Percentiles rank a stretch among this genome's conserved stretches.
Evolutionary conservation across 2,888 invertebrate genomes (phyloP).

Genomic region (Ellobium chinense): DNA sequence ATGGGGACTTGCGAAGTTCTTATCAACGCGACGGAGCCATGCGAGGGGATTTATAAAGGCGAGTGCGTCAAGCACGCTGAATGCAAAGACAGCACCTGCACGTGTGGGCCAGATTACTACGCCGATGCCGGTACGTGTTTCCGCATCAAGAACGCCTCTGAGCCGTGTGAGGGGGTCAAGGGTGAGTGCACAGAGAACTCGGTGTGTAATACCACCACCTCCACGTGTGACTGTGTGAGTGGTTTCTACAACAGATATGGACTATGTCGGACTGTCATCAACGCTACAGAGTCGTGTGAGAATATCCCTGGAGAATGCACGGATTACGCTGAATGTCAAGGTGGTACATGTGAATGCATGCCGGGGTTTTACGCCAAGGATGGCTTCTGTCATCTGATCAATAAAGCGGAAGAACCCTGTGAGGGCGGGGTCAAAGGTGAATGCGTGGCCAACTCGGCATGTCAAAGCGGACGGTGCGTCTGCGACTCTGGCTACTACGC

Average conservation of each 20-base stretch:
- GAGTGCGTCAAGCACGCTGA: slow-evolving; percentile 35
- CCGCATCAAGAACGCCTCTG: neutral
- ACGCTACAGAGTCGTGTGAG: slow-evolving; percentile 28
- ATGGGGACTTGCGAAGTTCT: slow-evolving; percentile 26
- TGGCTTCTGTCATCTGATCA: slow-evolving; percentile 32
- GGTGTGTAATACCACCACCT: neutral
- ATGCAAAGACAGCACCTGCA: slow-evolving; percentile 26
- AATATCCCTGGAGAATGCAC: slow-evolving; percentile 39
- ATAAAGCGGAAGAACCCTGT: slow-evolving; percentile 31
- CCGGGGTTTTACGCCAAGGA: slow-evolving; percentile 20
- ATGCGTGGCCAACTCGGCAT: slow-evolving; percentile 40
- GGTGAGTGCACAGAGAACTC: slow-evolving; percentile 41
- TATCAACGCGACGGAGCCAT: slow-evolving; percentile 24
- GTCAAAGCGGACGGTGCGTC: neutral
- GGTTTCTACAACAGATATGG: slow-evolving; percentile 39
- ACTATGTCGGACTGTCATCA: slow-evolving; percentile 23
- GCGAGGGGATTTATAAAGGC: slow-evolving; percentile 23
- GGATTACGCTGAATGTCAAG: slow-evolving; percentile 5
- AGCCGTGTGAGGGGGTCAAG: neutral
- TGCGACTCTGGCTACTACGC: slow-evolving; percentile 36
- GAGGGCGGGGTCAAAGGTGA: slow-evolving; percentile 8
- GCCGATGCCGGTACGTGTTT: slow-evolving; percentile 26
- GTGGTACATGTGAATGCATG: slow-evolving; percentile 28
- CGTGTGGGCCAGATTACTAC: slow-evolving; percentile 29
- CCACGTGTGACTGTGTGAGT: slow-evolving; percentile 24